Conservation (phyloP, 2,113 vertebrate genomes). For the Tachysurus fulvidraco region DNA sequence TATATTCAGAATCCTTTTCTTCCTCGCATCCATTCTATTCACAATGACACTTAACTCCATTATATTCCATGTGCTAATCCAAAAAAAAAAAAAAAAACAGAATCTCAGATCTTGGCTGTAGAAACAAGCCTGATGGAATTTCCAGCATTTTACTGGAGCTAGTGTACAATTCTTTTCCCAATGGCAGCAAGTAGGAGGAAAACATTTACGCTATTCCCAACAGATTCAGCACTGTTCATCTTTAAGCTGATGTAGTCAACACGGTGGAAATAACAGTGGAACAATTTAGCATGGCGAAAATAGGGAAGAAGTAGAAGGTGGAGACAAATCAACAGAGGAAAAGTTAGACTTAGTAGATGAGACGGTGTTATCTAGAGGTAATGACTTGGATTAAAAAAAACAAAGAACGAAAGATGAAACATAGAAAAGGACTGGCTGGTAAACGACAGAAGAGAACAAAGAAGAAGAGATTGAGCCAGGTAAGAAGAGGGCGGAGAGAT, state of each 20-base stretch:
- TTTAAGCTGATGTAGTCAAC: constrained; percentile 17
- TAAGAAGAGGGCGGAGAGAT: constrained; percentile 20
- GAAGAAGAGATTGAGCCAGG: constrained; percentile 23
- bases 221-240: constrained; percentile 7
- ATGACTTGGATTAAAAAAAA: neutral
- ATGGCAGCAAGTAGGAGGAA: neutral
- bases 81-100: neutral
- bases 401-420: constrained; percentile 20
- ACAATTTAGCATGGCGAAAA: neutral
- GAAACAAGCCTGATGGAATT: constrained; percentile 24
- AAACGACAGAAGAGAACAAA: constrained; percentile 25
- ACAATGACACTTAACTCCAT: constrained; percentile 19
- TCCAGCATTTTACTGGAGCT: neutral
- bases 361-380: constrained; percentile 3
- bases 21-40: neutral
- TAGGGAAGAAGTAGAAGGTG: neutral
- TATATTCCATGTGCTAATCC: constrained; percentile 2
- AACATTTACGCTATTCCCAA: constrained; percentile 25
- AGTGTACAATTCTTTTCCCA: neutral
- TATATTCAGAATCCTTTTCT: constrained; percentile 13
- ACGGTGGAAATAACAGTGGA: constrained; percentile 12
- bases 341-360: constrained; percentile 10
- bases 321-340: neutral
- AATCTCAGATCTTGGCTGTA: neutral
- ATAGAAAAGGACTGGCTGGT: neutral